phyloP scores from a whole-genome alignment of 2,888 invertebrate species.

The Trichogramma dendrolimi region DNA sequence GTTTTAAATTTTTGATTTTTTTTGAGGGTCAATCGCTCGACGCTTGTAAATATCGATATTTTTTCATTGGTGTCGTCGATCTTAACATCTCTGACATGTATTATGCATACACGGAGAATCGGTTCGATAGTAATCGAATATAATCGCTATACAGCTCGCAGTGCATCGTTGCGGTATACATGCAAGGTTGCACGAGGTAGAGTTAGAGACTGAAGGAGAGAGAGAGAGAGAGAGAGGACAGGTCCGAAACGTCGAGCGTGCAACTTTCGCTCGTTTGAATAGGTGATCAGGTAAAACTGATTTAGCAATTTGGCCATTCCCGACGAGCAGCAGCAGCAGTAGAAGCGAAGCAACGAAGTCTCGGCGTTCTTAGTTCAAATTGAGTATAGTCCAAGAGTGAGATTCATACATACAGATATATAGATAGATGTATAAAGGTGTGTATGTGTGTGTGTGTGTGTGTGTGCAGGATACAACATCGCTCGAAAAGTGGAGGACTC shows the following conservation, averaged over 20 bases:
- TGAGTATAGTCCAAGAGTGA: slow-evolving; percentile 49
- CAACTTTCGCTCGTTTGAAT: slow-evolving; percentile 50
- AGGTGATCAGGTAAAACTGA: slow-evolving; percentile 53
- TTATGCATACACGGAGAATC: too few species aligned
- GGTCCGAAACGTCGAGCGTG: slow-evolving; percentile 14
- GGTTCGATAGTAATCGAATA: too few species aligned
- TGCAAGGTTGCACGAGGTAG: slow-evolving; percentile 19
- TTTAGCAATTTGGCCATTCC: slow-evolving; percentile 51
- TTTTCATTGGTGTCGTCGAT: too few species aligned
- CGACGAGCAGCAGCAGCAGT: slow-evolving; percentile 18
- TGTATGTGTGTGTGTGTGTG: too few species aligned
- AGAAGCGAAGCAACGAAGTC: slow-evolving; percentile 2
- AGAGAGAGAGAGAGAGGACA: slow-evolving; percentile 13
- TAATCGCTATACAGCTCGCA: too few species aligned
- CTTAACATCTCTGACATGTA: too few species aligned
- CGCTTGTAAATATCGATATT: too few species aligned
- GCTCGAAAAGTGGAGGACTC: too few species aligned
- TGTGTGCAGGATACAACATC: too few species aligned
- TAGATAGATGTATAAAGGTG: too few species aligned
- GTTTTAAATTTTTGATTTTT: too few species aligned
- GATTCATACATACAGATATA: slow-evolving; percentile 36
- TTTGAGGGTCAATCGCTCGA: too few species aligned
- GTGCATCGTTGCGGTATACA: slow-evolving; percentile 4
- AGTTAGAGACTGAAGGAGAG: slow-evolving; percentile 19
- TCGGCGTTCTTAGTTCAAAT: slow-evolving; percentile 51